Conservation (phyloP, 2,797 vertebrate species). For the Gallinago nigripennis region DNA sequence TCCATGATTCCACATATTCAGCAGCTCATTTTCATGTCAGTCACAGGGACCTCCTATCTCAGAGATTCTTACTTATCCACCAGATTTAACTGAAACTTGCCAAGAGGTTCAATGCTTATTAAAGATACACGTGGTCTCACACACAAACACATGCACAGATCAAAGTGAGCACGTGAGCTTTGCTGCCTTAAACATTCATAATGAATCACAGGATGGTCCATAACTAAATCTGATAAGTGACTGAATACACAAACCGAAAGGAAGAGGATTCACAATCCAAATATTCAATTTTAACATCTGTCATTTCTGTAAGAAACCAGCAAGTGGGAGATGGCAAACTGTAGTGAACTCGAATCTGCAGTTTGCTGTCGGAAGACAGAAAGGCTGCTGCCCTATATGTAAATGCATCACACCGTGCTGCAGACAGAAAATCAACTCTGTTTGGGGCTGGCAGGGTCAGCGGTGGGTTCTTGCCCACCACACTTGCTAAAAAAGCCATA, state of each 20-base stretch:
- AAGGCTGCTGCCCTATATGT: background rate
- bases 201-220: background rate
- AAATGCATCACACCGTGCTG: background rate
- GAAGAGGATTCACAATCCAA: background rate
- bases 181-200: background rate
- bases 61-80: background rate
- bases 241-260: background rate
- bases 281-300: background rate
- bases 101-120: background rate
- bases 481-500: background rate
- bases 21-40: background rate
- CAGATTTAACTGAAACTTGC: background rate
- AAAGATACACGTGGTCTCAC: background rate
- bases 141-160: background rate
- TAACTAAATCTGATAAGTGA: background rate
- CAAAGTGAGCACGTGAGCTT: accelerated
- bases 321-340: background rate
- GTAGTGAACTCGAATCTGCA: background rate
- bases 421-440: background rate
- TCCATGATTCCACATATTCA: background rate
- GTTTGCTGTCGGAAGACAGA: background rate
- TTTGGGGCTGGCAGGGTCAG: background rate
- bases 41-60: background rate
- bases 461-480: background rate
- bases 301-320: background rate